phyloP scores from a whole-genome alignment of 2,797 vertebrate species.

The Alcedo atthis region DNA sequence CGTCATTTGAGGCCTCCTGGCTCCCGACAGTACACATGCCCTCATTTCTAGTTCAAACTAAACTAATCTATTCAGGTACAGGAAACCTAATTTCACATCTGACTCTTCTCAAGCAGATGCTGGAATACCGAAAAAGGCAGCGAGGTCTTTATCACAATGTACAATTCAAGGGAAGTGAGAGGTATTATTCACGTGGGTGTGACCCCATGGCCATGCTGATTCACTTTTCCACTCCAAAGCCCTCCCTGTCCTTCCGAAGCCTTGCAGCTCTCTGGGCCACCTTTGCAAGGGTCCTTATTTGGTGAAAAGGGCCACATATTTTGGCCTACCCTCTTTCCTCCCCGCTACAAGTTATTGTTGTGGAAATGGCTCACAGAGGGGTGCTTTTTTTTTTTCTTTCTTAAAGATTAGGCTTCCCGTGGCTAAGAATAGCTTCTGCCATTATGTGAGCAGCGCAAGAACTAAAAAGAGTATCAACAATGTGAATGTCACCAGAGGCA shows the following conservation, averaged over 20 bases:
- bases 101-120: conserved; percentile 1
- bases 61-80: conserved; percentile 61
- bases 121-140: conserved; percentile 65
- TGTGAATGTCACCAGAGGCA: not conserved
- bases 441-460: conserved; percentile 26
- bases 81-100: conserved; percentile 64
- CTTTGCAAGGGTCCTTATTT: conserved; percentile 63
- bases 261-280: not conserved
- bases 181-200: conserved; percentile 74
- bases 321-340: conserved; percentile 58
- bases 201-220: conserved; percentile 58
- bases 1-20: conserved; percentile 24
- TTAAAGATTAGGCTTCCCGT: not conserved
- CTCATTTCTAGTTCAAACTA: conserved; percentile 53
- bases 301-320: conserved; percentile 51
- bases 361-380: conserved; percentile 28
- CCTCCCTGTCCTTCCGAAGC: conserved; percentile 65
- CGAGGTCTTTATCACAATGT: conserved; percentile 58
- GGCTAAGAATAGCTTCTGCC: conserved; percentile 54
- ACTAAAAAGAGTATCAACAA: conserved; percentile 3
- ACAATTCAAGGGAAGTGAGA: conserved; percentile 70
- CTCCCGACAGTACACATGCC: conserved; percentile 1
- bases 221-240: conserved; percentile 64
- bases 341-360: conserved; percentile 56
- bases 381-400: not conserved